These are phyloP conservation scores for Andrena minutula DNA, from an alignment of 2,888 invertebrate species.

Conservation along the genomic window DNA sequence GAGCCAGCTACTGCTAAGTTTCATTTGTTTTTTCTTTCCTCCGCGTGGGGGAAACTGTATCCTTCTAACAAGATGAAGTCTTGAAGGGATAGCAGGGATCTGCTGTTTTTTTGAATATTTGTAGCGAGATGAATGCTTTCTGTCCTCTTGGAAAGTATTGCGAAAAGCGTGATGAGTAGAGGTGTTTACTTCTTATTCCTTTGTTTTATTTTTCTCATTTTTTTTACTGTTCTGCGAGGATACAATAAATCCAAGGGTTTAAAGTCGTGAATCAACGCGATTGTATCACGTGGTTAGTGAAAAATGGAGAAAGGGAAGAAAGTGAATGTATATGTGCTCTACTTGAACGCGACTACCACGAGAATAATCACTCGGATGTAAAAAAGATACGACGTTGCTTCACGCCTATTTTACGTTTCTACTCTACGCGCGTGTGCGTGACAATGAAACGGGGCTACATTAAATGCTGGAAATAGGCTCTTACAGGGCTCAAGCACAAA, in stretches of 20 bases:
- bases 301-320: background rate
- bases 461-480: background rate
- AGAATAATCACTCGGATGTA: background rate
- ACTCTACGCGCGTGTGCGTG: background rate
- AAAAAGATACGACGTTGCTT: background rate
- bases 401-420: background rate
- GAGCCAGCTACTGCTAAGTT: constrained; percentile 6
- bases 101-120: too few species aligned
- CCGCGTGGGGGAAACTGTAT: background rate
- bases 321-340: background rate
- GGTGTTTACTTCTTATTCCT: too few species aligned
- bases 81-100: too few species aligned
- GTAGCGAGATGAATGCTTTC: too few species aligned
- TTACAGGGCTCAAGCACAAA: background rate
- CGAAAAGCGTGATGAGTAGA: too few species aligned
- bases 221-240: too few species aligned
- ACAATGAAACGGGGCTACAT: constrained; percentile 5
- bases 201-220: too few species aligned
- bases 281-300: background rate
- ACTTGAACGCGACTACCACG: too few species aligned
- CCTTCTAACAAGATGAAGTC: too few species aligned
- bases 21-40: background rate
- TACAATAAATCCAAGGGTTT: too few species aligned
- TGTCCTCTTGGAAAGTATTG: too few species aligned
- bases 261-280: too few species aligned